Percentiles rank a stretch among this genome's conserved stretches.
Conservation (phyloP, 2,797 vertebrate species). For the Momotus momota region DNA sequence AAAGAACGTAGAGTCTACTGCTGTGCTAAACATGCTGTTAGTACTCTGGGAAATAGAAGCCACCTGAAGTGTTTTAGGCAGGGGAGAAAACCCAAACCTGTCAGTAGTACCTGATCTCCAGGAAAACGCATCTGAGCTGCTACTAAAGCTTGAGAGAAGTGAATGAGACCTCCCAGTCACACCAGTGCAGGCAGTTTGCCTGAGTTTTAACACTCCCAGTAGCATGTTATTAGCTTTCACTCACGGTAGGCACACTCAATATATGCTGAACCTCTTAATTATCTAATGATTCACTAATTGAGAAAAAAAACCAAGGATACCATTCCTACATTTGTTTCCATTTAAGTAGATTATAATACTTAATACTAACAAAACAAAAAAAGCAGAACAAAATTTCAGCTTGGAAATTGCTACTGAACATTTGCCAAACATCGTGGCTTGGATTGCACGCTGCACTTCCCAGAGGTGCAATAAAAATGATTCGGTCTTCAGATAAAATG, state of each 20-base stretch:
- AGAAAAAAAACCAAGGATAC: background rate
- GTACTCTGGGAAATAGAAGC: background rate
- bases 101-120: background rate
- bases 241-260: background rate
- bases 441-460: background rate
- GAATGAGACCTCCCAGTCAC: background rate
- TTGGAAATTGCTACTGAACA: background rate
- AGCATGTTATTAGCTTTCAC: background rate
- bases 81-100: background rate
- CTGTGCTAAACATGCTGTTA: background rate
- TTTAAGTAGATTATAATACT: background rate
- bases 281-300: background rate
- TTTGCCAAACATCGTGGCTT: background rate
- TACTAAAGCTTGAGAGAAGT: background rate
- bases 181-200: background rate
- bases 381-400: background rate
- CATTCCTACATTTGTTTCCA: background rate
- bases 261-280: background rate
- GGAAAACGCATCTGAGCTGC: background rate
- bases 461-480: background rate
- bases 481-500: background rate
- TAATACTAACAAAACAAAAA: background rate
- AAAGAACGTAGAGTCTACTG: background rate
- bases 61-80: background rate
- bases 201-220: background rate